These are phyloP conservation scores for Hippolais icterina DNA, from an alignment of 2,113 vertebrate genomes.

Conservation along the genomic window DNA sequence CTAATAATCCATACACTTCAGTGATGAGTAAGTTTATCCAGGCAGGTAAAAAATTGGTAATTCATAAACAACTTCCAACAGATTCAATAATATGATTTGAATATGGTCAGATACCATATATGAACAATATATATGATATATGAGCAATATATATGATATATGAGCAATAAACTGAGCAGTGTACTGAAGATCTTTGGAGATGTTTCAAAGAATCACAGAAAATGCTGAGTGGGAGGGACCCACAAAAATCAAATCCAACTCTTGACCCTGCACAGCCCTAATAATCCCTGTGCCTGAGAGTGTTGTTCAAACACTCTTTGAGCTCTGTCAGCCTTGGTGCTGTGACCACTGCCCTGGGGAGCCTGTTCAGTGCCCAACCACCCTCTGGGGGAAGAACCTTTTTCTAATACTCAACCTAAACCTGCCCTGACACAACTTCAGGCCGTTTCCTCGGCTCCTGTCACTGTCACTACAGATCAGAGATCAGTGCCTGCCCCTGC, in stretches of 20 bases:
- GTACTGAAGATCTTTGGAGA: background rate
- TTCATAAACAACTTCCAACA: background rate
- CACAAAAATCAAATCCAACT: background rate
- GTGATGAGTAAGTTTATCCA: background rate
- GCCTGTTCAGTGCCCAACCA: background rate
- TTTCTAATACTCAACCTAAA: background rate
- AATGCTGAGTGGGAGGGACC: background rate
- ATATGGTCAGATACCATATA: too few species aligned
- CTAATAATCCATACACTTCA: background rate
- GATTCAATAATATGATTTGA: background rate
- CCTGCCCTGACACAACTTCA: background rate
- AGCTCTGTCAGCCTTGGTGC: background rate
- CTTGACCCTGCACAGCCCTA: background rate
- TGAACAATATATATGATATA: background rate
- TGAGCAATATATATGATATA: background rate
- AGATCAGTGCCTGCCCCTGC: background rate
- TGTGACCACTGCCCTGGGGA: background rate
- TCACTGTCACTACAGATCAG: background rate
- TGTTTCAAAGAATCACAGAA: background rate
- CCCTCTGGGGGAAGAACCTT: fast-evolving
- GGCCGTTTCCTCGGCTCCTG: fast-evolving
- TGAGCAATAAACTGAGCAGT: background rate
- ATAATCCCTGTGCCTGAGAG: background rate
- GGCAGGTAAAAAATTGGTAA: background rate
- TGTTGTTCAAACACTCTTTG: background rate